Evolutionary conservation across 2,113 vertebrate species (phyloP).

Genomic region (Siphamia tubifer): DNA sequence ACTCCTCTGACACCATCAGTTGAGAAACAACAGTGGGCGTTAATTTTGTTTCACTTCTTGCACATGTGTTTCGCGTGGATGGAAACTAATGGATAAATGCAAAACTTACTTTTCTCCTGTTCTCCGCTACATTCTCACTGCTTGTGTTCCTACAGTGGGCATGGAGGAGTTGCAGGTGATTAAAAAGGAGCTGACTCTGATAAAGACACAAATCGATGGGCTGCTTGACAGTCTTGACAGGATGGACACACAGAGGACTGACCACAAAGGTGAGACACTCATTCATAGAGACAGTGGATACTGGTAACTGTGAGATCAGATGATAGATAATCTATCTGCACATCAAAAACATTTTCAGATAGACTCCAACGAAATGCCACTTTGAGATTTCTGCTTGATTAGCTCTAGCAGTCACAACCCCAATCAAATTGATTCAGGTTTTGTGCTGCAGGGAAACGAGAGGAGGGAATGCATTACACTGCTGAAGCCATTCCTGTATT

Average conservation of each 20-base stretch:
- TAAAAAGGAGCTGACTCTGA: conserved; percentile 87
- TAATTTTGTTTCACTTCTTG: background rate
- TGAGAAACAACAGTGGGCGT: background rate
- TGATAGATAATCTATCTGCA: conserved; percentile 42
- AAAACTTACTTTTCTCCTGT: conserved; percentile 13
- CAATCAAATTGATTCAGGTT: conserved; percentile 42
- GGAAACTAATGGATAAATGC: too few species aligned
- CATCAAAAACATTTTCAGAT: conserved; percentile 53
- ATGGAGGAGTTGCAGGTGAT: conserved; percentile 86
- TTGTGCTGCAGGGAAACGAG: conserved; percentile 6
- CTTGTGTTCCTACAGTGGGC: conserved; percentile 69
- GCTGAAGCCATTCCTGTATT: conserved; percentile 5
- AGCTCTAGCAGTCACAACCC: conserved; percentile 33
- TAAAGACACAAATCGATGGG: conserved; percentile 89
- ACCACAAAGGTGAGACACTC: conserved; percentile 73
- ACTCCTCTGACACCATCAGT: too few species aligned
- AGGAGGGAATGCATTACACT: conserved; percentile 7
- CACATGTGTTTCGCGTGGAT: too few species aligned
- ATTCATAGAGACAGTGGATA: conserved; percentile 49
- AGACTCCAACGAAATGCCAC: conserved; percentile 10
- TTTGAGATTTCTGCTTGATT: conserved; percentile 53
- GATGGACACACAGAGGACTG: conserved; percentile 82
- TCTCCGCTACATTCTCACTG: background rate
- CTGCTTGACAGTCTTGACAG: conserved; percentile 86
- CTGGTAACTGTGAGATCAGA: conserved; percentile 23